Base-by-base conservation (phyloP, 2,888 invertebrate species). In the Cancer borealis region DNA sequence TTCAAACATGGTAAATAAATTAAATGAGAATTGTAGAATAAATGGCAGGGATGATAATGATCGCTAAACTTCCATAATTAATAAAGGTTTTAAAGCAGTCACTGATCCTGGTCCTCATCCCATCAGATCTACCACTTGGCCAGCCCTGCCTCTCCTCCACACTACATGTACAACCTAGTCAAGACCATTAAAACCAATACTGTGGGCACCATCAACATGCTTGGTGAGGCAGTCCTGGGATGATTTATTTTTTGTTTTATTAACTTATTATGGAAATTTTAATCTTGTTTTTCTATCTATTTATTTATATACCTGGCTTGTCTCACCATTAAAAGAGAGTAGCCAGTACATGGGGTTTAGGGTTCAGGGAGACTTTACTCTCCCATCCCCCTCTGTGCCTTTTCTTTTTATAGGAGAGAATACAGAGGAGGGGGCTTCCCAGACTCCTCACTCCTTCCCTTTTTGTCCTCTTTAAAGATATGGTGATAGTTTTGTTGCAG, bases 111-210 rank as follows among this genome's bases (percentile, higher is more conserved):
- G n/a, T 26, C 66, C 66, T n/a, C 73, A 4, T 60, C 3, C 60
- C 14, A 14, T 30, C 94, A 99, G 97, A 99, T 99, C 96, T 99
- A 99, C 97, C 99, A 99, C 96, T 97, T 99, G 96, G 99, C 99
- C 30, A 99, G 99, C 96, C 99, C 99, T 14, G 99, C 99, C 0
- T 99, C 99, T 96, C 99, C 99, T 45, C 99, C 99, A 0, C 99
- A 99, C 97, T 99, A 99, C 96, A 99, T 99, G 99, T 98, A 98
- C 96, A 99, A 99, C 97, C 99, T 99, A 54, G 99, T 99, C 3
- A 99, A 99, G 97, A 99, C 99, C 26, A 98, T 99, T 96, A 99
- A 99, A 97, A 99, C 99, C 0, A 99, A 99, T 97, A 99, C 99
- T 0, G 97, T 99, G 96, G 99, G 98, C 92, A 99, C 99, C 49